Base-by-base conservation (phyloP, 2,797 vertebrate species). In the Anolis apletophallus region DNA sequence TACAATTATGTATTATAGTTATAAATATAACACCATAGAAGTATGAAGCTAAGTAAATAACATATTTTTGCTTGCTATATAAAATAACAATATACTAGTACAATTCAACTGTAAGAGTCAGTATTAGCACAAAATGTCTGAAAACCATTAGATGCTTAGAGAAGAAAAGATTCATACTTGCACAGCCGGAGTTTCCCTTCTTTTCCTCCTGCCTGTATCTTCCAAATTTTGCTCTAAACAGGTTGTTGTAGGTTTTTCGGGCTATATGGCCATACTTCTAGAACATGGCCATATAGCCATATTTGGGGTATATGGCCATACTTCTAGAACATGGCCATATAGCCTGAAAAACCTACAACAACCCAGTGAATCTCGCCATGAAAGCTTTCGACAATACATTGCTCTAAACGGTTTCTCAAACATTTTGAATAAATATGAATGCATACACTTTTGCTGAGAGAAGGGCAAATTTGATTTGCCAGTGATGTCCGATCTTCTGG, bases 141-240 rank as follows among this genome's bases (percentile, higher is more conserved):
- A 59, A 88, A 93, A 88, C 61, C 85, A 91, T 87, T 85, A 93
- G 91, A 87, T 75, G 86, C 84, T 87, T 89, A 81, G 89, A 77
- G 19, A 69, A 85, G 72, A 73, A 84, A 29, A 1, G 9, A 16
- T 32, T 32, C 36, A 17, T 34, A 34, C 9, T 36, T 36, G 8
- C 61, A 26, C 5, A 36, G 32, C 34, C 40, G 34, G 34, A 40
- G 17, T 72, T 36, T 36, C 34, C 19, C 17, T 72, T 72, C 26
- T 40, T 5, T 5, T 32, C 17, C 34, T 72, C 16, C 69, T 8
- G 3, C 34, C 34, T 19, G 34, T 64, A 36, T 2, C 32, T 16
- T 17, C 69, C 34, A 19, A 72, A 72, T 21, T 72, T 36, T 36
- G 34, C 17, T 72, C 69, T 21, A 10, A 36, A 36, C 8, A n/a